A percentile compares a stretch with the other conserved stretches of the same genome.
Conservation (phyloP, 2,888 invertebrate species). For the Calameuta idolon region DNA sequence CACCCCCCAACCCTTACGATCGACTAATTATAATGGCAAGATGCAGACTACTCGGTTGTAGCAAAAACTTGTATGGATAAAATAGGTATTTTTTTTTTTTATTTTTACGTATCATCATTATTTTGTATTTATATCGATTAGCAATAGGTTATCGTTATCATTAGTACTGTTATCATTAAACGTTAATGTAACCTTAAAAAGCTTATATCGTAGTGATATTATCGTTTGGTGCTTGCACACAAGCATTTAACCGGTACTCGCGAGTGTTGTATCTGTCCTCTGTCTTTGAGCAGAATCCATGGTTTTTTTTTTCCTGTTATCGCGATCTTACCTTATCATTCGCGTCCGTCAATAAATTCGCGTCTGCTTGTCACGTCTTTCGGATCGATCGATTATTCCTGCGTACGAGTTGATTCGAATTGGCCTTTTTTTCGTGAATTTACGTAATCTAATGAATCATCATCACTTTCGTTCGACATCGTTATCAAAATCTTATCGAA, state of each 20-base stretch:
- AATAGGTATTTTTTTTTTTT: slow-evolving; percentile 57
- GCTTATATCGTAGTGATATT: slow-evolving; percentile 65
- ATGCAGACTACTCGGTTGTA: slow-evolving; percentile 63
- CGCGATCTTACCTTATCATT: no score
- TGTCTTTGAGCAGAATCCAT: no score
- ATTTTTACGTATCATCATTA: slow-evolving; percentile 38
- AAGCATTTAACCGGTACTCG: slow-evolving; percentile 34
- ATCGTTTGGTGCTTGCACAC: slow-evolving; percentile 59
- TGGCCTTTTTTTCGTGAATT: no score
- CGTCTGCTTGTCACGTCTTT: no score
- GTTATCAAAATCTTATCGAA: no score
- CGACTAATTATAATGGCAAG: slow-evolving; percentile 54
- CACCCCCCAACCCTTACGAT: slow-evolving; percentile 23
- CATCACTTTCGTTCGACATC: no score
- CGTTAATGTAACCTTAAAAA: slow-evolving; percentile 55
- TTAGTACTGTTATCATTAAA: slow-evolving; percentile 40
- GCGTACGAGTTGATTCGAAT: no score
- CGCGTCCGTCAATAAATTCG: no score
- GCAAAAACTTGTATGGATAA: slow-evolving; percentile 65
- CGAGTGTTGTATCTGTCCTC: no score
- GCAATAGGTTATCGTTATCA: slow-evolving; percentile 28
- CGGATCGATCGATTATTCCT: no score
- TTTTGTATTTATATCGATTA: slow-evolving; percentile 35
- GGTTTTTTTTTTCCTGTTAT: no score
- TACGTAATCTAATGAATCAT: no score